Conservation (phyloP, 1,140 invertebrate genomes). For the Cydia strobilella region DNA sequence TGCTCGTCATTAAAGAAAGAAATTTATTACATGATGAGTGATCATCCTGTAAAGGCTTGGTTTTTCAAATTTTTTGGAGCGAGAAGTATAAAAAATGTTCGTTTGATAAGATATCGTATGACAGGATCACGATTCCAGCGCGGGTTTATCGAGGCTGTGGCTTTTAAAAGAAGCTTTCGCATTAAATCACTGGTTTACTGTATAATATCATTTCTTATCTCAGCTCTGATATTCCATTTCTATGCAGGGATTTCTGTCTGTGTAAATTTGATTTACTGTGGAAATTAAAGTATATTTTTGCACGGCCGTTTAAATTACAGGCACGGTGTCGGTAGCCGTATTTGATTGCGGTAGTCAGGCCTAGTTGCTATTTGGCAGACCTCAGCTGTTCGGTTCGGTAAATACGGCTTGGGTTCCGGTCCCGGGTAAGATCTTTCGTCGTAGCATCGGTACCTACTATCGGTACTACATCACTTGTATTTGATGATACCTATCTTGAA, state of each 20-base stretch:
- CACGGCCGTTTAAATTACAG: neutral
- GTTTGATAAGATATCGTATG: conserved; percentile 29
- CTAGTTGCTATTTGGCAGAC: neutral
- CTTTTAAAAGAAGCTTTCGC: conserved; percentile 29
- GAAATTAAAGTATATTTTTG: neutral
- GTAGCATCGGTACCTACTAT: no score
- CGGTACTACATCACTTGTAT: neutral
- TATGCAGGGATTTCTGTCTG: conserved; percentile 16
- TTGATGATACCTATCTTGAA: neutral
- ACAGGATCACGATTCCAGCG: conserved; percentile 28
- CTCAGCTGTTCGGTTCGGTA: neutral
- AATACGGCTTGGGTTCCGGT: neutral
- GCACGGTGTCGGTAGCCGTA: neutral
- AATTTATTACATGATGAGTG: conserved; percentile 23
- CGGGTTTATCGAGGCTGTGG: conserved; percentile 25
- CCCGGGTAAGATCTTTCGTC: neutral
- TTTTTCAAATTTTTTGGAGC: conserved; percentile 20
- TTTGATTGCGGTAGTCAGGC: neutral
- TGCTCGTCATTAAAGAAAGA: conserved; percentile 14
- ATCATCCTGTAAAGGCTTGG: neutral
- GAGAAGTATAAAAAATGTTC: conserved; percentile 29
- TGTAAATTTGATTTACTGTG: conserved; percentile 7
- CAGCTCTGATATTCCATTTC: conserved; percentile 27
- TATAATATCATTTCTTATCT: conserved; percentile 29
- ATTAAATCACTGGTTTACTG: conserved; percentile 30